Evolutionary conservation across 2,113 vertebrate species (phyloP).

Genomic region (Chamaea fasciata): DNA sequence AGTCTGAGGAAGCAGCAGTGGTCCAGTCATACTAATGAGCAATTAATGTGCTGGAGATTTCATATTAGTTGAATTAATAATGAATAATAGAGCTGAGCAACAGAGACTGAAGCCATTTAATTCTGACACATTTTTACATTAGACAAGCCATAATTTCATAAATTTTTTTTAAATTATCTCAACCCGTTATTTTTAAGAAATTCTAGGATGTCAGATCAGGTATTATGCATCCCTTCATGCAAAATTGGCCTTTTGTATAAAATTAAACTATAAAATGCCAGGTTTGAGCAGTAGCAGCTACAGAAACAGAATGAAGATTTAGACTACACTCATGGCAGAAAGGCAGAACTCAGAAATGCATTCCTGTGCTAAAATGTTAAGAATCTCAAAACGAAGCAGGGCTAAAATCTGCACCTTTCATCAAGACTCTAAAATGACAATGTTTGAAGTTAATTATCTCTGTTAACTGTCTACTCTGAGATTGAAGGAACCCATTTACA

Average conservation of each 20-base stretch:
- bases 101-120: not conserved
- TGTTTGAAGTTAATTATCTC: not conserved
- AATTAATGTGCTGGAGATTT: not conserved
- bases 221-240: not conserved
- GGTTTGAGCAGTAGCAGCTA: not conserved
- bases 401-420: not conserved
- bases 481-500: not conserved
- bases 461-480: not conserved
- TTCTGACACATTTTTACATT: not conserved
- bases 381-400: not conserved
- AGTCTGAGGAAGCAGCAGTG: not conserved
- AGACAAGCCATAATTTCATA: not conserved
- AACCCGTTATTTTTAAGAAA: not conserved
- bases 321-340: not conserved
- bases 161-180: not conserved
- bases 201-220: not conserved
- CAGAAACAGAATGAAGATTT: not conserved
- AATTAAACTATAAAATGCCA: not conserved
- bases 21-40: not conserved
- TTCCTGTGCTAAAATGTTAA: not conserved
- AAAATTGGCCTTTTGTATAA: not conserved
- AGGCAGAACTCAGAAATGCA: not conserved
- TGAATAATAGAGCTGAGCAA: not conserved
- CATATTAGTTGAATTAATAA: not conserved
- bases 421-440: not conserved